A percentile compares a stretch with the other conserved stretches of the same genome.
Evolutionary conservation across 2,797 vertebrate species (phyloP).

Genomic region (Corythornis leucogaster): DNA sequence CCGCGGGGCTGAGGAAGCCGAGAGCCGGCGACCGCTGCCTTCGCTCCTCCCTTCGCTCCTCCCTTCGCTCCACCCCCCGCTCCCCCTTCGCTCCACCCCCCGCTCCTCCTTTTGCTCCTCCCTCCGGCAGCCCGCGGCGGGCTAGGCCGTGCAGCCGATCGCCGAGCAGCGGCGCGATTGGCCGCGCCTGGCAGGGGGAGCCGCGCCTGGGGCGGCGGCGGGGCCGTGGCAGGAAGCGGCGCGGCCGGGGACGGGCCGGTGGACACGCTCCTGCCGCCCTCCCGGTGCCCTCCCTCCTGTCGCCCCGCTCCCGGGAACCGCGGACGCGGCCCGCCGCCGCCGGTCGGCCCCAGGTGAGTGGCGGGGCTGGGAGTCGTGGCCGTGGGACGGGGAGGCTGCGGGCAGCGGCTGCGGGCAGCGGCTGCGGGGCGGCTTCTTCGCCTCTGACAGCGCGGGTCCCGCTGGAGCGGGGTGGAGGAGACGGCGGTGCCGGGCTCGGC

Average conservation of each 20-base stretch:
- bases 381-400: not conserved
- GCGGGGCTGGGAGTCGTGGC: not conserved
- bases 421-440: not conserved
- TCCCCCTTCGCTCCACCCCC: too few species aligned
- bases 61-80: too few species aligned
- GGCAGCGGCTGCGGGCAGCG: not conserved
- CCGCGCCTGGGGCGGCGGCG: conserved; percentile 67
- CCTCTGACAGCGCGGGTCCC: not conserved
- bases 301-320: not conserved
- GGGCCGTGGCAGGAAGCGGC: conserved; percentile 36
- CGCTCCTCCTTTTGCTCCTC: too few species aligned
- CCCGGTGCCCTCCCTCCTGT: not conserved
- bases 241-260: not conserved
- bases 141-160: not conserved
- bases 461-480: not conserved
- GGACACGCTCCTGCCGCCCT: not conserved
- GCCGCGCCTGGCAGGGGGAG: conserved; percentile 71
- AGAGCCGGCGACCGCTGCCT: not conserved
- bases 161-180: conserved; percentile 55
- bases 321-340: not conserved
- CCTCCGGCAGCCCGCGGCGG: not conserved
- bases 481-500: not conserved
- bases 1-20: not conserved
- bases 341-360: conserved; percentile 50
- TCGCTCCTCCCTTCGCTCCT: too few species aligned